Evolutionary conservation across 92 coral and sea anemone species (phyloP).

Genomic region (Epizoanthus fatuus): DNA sequence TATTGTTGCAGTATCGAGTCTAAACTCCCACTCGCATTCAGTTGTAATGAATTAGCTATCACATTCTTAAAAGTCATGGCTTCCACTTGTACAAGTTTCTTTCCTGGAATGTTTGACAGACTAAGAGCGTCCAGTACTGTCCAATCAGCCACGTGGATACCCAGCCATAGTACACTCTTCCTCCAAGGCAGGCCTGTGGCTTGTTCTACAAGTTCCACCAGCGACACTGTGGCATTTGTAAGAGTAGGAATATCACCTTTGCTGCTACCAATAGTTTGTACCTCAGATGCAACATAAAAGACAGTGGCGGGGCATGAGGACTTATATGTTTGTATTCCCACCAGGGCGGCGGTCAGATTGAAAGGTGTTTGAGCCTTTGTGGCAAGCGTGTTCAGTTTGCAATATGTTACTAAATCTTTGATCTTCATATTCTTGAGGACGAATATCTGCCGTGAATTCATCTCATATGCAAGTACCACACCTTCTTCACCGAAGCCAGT

Average conservation of each 20-base stretch:
- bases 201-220: conserved; percentile 56
- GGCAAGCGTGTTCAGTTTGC: conserved; percentile 35
- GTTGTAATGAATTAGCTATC: too few relatives aligned
- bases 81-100: background rate
- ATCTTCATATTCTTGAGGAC: conserved; percentile 39
- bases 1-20: background rate
- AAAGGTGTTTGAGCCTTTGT: conserved; percentile 39
- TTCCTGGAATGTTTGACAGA: too few relatives aligned
- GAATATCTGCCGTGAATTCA: conserved; percentile 14
- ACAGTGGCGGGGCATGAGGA: conserved; percentile 47
- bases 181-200: conserved; percentile 72
- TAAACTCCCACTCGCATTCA: too few relatives aligned
- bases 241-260: conserved; percentile 34
- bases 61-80: background rate
- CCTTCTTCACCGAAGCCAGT: conserved; percentile 15
- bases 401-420: conserved; percentile 49
- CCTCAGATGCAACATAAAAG: conserved; percentile 62
- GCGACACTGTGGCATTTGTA: conserved; percentile 38
- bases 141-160: conserved; percentile 66
- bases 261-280: conserved; percentile 20
- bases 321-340: conserved; percentile 35
- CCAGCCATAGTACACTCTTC: conserved; percentile 58
- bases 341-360: conserved; percentile 45
- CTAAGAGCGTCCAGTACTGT: background rate
- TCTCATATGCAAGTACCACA: background rate